phyloP scores from a whole-genome alignment of 2,888 invertebrate genomes.

The Sphaerophoria rueppellii region DNA sequence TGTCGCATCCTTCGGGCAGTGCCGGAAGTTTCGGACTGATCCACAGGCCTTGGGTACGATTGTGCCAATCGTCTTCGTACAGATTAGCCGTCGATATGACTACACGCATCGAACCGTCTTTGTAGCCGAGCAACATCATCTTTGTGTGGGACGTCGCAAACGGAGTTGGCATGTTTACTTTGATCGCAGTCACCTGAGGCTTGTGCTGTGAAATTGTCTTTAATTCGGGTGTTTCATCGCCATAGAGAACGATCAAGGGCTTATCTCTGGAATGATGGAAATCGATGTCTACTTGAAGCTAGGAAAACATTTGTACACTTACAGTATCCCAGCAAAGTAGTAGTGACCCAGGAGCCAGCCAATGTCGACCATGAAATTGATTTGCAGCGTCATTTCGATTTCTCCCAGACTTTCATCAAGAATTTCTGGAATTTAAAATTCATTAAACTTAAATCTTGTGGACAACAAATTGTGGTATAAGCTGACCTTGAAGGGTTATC shows the following conservation, averaged over 20 bases:
- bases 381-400: constrained; percentile 89
- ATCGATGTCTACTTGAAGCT: background rate
- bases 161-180: constrained; percentile 88
- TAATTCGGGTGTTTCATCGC: constrained; percentile 87
- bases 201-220: constrained; percentile 84
- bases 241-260: constrained; percentile 90
- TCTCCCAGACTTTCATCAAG: constrained; percentile 90
- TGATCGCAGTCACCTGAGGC: constrained; percentile 86
- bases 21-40: constrained; percentile 91
- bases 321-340: constrained; percentile 88
- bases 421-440: constrained; percentile 84
- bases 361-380: constrained; percentile 96
- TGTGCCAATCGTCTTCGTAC: constrained; percentile 95
- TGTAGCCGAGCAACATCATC: constrained; percentile 93
- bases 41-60: constrained; percentile 97
- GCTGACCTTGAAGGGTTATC: constrained; percentile 87
- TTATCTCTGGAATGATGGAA: constrained; percentile 79
- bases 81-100: constrained; percentile 96
- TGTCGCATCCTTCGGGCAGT: constrained; percentile 84
- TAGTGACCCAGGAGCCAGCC: constrained; percentile 95
- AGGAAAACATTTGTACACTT: constrained; percentile 75
- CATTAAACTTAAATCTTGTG: background rate
- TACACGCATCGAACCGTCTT: constrained; percentile 90
- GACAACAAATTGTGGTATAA: background rate
- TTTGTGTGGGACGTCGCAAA: constrained; percentile 96